Percentiles rank a stretch among this genome's conserved stretches.
Evolutionary conservation across 2,113 vertebrate genomes (phyloP).

Genomic region (Eidolon helvum): DNA sequence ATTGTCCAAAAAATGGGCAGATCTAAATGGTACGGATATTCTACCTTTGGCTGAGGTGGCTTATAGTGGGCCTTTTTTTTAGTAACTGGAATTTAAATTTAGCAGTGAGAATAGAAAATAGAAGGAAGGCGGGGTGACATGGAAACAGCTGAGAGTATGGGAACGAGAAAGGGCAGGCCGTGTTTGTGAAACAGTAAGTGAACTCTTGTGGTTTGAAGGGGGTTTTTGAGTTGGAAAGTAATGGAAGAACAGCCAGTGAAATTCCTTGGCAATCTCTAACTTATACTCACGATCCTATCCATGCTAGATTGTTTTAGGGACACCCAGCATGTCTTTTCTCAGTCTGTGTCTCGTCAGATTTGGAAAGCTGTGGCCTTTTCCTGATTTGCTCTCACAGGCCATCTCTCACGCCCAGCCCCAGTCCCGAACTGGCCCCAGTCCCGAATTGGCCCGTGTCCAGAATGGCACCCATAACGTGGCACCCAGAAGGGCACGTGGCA

Average conservation of each 20-base stretch:
- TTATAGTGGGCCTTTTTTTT: not conserved
- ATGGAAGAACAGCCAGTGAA: not conserved
- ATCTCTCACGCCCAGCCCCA: not conserved
- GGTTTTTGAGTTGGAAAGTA: not conserved
- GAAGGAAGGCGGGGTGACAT: not conserved
- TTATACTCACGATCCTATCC: accelerated
- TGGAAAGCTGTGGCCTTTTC: not conserved
- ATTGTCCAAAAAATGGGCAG: not conserved
- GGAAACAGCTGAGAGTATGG: not conserved
- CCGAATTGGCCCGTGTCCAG: not conserved
- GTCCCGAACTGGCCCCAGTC: not conserved
- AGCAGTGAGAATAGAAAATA: not conserved
- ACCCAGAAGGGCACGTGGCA: not conserved
- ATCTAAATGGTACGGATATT: not conserved
- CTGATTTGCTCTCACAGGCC: not conserved
- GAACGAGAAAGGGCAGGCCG: too few species aligned
- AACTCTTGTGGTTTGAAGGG: not conserved
- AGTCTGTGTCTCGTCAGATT: not conserved
- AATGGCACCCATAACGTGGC: not conserved
- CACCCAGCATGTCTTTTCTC: not conserved
- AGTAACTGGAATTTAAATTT: not conserved
- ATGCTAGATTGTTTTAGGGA: not conserved
- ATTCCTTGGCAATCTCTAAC: not conserved
- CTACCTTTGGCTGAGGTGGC: not conserved
- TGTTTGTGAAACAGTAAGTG: not conserved